phyloP scores from a whole-genome alignment of 2,888 invertebrate genomes.

The Electrophaes corylata region DNA sequence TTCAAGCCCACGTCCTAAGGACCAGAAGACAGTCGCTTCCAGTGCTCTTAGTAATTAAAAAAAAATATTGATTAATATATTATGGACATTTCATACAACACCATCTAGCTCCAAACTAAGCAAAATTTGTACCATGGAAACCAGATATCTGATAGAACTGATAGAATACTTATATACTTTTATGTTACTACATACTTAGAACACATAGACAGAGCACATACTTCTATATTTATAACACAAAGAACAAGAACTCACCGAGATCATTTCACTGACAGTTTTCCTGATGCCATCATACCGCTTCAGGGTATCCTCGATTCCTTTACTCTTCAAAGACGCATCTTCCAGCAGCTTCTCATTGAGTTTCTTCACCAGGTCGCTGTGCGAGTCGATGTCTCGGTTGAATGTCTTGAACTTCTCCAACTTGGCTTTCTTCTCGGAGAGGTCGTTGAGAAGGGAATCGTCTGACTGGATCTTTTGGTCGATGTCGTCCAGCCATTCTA shows the following conservation, averaged over 20 bases:
- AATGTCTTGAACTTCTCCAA: constrained; percentile 94
- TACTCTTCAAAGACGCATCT: constrained; percentile 86
- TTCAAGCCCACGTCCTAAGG: no score
- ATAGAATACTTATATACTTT: no score
- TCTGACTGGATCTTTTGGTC: constrained; percentile 92
- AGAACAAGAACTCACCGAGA: constrained; percentile 77
- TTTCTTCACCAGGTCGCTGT: constrained; percentile 90
- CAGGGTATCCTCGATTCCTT: constrained; percentile 88
- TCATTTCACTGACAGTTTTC: constrained; percentile 86
- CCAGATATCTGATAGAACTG: no score
- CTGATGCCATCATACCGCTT: constrained; percentile 89
- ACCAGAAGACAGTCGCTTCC: no score
- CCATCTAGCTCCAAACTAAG: no score
- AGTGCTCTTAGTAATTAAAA: no score
- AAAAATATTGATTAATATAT: no score
- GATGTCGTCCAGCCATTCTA: constrained; percentile 95
- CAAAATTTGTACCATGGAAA: no score
- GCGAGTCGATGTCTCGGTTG: constrained; percentile 91
- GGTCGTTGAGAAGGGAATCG: constrained; percentile 90
- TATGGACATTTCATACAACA: no score
- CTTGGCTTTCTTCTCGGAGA: constrained; percentile 95
- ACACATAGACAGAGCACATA: no score
- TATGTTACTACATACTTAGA: no score
- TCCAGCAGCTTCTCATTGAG: constrained; percentile 89
- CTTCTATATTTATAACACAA: no score